Base-by-base conservation (phyloP, 2,113 vertebrate genomes). In the Cavia aperea region DNA sequence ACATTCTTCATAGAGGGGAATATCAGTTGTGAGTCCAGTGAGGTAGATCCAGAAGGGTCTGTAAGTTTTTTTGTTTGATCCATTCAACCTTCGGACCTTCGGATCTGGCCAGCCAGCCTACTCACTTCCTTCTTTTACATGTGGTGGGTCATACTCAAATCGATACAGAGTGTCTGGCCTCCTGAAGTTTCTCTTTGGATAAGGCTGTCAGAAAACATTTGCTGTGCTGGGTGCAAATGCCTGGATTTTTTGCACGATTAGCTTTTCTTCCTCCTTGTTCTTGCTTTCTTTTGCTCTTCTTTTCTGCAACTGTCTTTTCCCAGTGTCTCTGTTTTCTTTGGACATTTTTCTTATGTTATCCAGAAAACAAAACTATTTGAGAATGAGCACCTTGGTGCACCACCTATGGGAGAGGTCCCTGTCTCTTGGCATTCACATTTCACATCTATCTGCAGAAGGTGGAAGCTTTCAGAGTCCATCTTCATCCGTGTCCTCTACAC, bases 61-160 rank as follows among this genome's bases (percentile, higher is more conserved):
- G 4, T 93, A 29, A 0, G 98, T 97, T 95, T 98, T 98, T 94
- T 97, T 98, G 96, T 99, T 99, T 4, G 98, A 98, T 11, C 99
- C 99, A 33, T 99, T 99, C 14, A 99, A 97, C 65, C 99, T 97
- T 68, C 99, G 97, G n/a, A 99, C 65, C 99, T 97, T 68, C 99
- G 97, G n/a, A 99, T 97, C 98, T 99, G 99, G 5, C 97, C 98
- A 0, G 99, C 98, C 19, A 99, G 98, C 5, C 98, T 98, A 88
- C 98, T 98, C 39, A 98, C 96, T 95, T 99, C 99, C 98, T 99
- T 99, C 93, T 97, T 96, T 15, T 98, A 98, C 98, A 99, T 99
- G 96, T 96, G 84, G 92, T 97, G 94, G 0, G 97, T 98, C 98
- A 99, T 97, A 46, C 98, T 98, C 56, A 99, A 97, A 91, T 99